Evolutionary conservation across 2,113 vertebrate genomes (phyloP).

Genomic region (Charina bottae): DNA sequence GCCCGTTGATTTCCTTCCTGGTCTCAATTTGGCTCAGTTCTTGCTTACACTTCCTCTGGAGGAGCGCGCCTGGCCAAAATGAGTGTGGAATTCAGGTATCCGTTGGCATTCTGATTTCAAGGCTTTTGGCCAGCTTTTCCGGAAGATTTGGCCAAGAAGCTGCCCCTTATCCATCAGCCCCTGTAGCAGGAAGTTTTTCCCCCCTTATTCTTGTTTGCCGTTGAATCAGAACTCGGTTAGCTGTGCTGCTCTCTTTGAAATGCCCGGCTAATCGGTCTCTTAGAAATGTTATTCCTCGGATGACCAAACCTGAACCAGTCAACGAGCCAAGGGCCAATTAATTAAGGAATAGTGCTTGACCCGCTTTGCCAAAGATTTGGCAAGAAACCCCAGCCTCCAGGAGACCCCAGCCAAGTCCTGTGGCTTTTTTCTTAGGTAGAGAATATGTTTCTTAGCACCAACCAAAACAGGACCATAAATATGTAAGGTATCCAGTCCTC

Average conservation of each 20-base stretch:
- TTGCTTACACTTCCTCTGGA: not conserved
- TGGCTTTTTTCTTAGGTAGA: too few species aligned
- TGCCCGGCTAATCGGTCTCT: not conserved
- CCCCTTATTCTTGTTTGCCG: accelerated
- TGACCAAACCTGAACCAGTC: not conserved
- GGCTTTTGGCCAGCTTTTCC: not conserved
- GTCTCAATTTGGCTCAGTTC: accelerated
- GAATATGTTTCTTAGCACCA: too few species aligned
- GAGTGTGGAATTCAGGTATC: conserved; percentile 13
- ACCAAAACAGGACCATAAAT: not conserved
- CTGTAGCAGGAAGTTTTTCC: not conserved
- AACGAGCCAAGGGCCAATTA: not conserved
- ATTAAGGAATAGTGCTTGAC: not conserved
- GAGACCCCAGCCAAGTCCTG: too few species aligned
- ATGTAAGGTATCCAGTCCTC: not conserved
- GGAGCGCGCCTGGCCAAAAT: accelerated
- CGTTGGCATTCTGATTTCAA: accelerated
- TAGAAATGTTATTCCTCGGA: not conserved
- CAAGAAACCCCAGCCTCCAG: not conserved
- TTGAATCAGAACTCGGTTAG: accelerated
- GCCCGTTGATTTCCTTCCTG: accelerated
- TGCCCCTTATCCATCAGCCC: not conserved
- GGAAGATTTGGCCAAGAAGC: not conserved
- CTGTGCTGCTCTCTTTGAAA: not conserved
- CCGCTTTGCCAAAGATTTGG: not conserved